Evolutionary conservation across 2,888 invertebrate species (phyloP).

Genomic region (Acanthopleura granulata): DNA sequence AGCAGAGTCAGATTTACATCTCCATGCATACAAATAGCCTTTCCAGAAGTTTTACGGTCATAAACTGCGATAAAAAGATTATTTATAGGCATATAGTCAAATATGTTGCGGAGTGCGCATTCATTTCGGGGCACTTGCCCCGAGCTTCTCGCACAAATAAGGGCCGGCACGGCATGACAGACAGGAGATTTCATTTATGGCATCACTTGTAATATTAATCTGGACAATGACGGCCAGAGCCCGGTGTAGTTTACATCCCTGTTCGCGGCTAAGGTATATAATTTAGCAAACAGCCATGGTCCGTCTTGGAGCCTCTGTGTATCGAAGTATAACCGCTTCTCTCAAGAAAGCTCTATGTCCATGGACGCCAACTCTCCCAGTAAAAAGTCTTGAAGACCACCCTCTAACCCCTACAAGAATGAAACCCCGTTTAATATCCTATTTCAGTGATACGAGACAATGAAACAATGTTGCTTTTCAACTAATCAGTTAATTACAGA

Average conservation of each 20-base stretch:
- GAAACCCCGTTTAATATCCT: too few relatives aligned
- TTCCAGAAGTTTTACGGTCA: background rate
- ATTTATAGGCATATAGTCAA: conserved; percentile 10
- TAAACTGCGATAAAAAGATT: conserved; percentile 18
- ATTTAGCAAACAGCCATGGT: background rate
- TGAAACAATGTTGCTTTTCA: too few relatives aligned
- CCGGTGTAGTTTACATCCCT: background rate
- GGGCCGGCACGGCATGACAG: background rate
- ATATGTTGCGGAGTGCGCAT: background rate
- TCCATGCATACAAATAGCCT: conserved; percentile 12
- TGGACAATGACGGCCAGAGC: background rate
- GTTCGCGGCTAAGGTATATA: background rate
- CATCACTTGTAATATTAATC: too few relatives aligned
- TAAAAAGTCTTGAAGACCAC: too few relatives aligned
- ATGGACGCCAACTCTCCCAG: too few relatives aligned
- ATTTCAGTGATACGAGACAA: too few relatives aligned
- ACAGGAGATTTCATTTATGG: background rate
- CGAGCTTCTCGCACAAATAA: background rate
- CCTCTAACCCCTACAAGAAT: too few relatives aligned
- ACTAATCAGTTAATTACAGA: too few relatives aligned
- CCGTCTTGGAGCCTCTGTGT: too few relatives aligned
- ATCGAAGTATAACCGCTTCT: too few relatives aligned
- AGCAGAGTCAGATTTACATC: conserved; percentile 6
- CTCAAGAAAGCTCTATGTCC: too few relatives aligned
- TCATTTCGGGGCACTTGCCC: background rate